A percentile compares a stretch with the other conserved stretches of the same genome.
These are phyloP conservation scores for Patella ulyssiponensis DNA, from an alignment of 2,888 invertebrate genomes.

Conservation along the genomic window DNA sequence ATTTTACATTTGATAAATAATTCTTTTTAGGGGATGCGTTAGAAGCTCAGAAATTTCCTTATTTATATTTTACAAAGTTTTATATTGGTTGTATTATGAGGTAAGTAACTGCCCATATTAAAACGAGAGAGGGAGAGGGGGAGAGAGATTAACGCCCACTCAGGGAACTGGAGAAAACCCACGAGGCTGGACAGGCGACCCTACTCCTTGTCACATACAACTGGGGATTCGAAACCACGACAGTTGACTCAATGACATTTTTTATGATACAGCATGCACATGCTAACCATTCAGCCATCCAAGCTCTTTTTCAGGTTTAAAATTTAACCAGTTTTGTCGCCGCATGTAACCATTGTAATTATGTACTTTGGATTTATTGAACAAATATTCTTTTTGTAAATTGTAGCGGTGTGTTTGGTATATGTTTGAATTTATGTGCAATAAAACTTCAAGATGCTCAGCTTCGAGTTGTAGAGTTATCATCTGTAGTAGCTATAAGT, in stretches of 20 bases:
- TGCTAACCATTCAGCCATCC: too few relatives aligned
- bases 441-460: constrained; percentile 50
- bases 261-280: too few relatives aligned
- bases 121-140: too few relatives aligned
- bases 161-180: too few relatives aligned
- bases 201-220: too few relatives aligned
- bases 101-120: constrained; percentile 36
- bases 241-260: too few relatives aligned
- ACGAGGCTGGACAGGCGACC: too few relatives aligned
- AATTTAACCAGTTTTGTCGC: too few relatives aligned
- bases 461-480: constrained; percentile 44
- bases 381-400: background rate
- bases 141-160: too few relatives aligned
- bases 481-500: constrained; percentile 44
- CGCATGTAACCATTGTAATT: background rate
- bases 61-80: constrained; percentile 63
- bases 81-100: constrained; percentile 62
- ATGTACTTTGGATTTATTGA: background rate
- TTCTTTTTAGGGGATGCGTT: constrained; percentile 51
- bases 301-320: too few relatives aligned
- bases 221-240: too few relatives aligned
- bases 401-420: constrained; percentile 62
- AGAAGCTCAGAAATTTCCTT: constrained; percentile 55
- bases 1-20: background rate
- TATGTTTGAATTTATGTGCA: constrained; percentile 53